A percentile compares a stretch with the other conserved stretches of the same genome.
Conservation (phyloP, 2,888 invertebrate species). For the Agrochola circellaris region DNA sequence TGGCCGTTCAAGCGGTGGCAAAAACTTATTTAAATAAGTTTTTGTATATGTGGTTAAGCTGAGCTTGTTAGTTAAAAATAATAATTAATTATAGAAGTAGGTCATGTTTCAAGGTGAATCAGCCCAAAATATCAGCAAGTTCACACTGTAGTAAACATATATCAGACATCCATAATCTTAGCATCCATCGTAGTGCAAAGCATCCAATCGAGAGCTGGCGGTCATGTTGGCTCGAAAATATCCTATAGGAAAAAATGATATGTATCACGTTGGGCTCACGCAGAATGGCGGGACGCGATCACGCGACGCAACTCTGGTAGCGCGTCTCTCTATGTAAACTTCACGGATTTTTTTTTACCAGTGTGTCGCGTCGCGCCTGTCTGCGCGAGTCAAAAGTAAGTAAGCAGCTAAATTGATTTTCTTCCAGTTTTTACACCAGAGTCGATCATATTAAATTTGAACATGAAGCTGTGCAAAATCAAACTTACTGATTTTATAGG, state of each 20-base stretch:
- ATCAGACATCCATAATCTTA: conserved; percentile 25
- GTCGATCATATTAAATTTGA: too few relatives aligned
- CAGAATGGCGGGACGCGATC: too few relatives aligned
- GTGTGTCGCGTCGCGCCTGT: too few relatives aligned
- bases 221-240: background rate
- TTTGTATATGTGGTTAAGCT: too few relatives aligned
- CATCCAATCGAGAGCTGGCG: background rate
- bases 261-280: background rate
- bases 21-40: background rate
- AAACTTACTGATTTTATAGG: too few relatives aligned
- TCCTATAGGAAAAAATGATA: background rate
- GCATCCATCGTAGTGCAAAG: conserved; percentile 4
- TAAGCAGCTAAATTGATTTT: too few relatives aligned
- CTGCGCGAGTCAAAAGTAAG: too few relatives aligned
- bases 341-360: too few relatives aligned
- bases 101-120: conserved; percentile 29
- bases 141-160: conserved; percentile 14
- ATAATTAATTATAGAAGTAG: conserved; percentile 16
- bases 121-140: conserved; percentile 24
- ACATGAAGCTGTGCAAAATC: too few relatives aligned
- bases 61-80: conserved; percentile 14
- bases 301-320: too few relatives aligned
- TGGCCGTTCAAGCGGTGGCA: background rate
- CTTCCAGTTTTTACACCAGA: too few relatives aligned
- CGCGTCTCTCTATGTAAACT: too few relatives aligned